Base-by-base conservation (phyloP, 2,888 invertebrate genomes). In the Dermolepida albohirtum region DNA sequence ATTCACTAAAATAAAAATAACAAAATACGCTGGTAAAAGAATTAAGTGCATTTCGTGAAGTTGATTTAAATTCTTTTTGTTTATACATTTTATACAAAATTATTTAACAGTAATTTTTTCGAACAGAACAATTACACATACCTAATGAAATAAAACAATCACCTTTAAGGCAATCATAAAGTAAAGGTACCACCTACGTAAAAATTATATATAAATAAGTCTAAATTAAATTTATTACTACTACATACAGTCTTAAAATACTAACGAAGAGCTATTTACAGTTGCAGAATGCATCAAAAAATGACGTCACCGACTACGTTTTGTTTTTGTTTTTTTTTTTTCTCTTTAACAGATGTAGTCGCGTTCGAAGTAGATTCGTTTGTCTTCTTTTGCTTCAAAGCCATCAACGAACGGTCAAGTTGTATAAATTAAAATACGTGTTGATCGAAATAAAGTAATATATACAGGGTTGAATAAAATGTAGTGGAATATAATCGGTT, bases 191-290 rank as follows among this genome's bases (percentile, higher is more conserved):
- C 11, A 52, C 50, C 14, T 57, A 57, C 10, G 43, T 59, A 47
- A 34, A 47, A 62, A 47, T 10, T 55, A 55, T n/a, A 47, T 62
- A 62, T 62, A 62, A 62, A 62, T 62, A 66, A 70, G 66, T 55
- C 71, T 68, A 68, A 69, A 66, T 62, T 71, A 63, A 70, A 67
- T 67, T 71, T 70, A 62, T 47, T 64, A 34, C 68, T 73, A 72
- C 73, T 77, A 77, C 72, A 75, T 75, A 75, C 76, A 77, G 76
- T 77, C 77, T 73, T 75, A 74, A 74, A 71, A 72, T 74, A 72
- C 74, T 75, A 76, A 73, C 70, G 70, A 70, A 72, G 72, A 74
- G 70, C 73, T 75, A 76, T 75, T 59, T 75, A 75, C 74, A 75
- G 16, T 50, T 43, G 44, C 22, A 51, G 34, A 64, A 50, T 41